Evolutionary conservation across 2,888 invertebrate genomes (phyloP), one percentile per base, ranked within the genome.

Genomic region (Ypsolopha scabrella): DNA sequence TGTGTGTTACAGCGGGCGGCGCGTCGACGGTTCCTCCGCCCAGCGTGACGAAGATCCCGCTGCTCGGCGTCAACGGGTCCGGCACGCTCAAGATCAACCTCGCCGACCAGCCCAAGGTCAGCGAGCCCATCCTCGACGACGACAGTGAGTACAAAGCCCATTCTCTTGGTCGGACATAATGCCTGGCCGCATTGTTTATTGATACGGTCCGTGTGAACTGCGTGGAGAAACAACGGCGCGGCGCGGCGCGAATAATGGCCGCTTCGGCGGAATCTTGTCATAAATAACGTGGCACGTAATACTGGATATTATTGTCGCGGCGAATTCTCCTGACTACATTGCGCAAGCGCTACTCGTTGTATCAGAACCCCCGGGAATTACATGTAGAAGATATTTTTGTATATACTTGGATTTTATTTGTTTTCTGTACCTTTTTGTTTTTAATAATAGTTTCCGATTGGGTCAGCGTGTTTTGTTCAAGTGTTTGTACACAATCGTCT

Each of bases 1-100:
- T n/a, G 34, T 38, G 46, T 46, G 41, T 50, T 52, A 9, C 53
- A 53, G 53, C 14, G 10, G 38, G 13, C 43, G 11, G 34, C 35
- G 35, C 11, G 48, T 9, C 38, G 36, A 41, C 50, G 6, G 53
- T 59, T 6, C 14, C 48, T 8, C 13, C 35, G 37, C 60, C 63
- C 4, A 59, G 65, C 2, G 78, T 77, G 51, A 75, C 80, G 1
- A 64, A 71, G 56, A 69, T 57, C n/a, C 79, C 80, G 2, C 61
- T 78, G 48, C 64, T 88, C 44, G 88, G 88, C 3, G 75, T 68
- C 41, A 87, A 89, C 60, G 88, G 88, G 1, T 69, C 82, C 3
- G 88, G 88, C 8, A 80, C 78, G 41, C 63, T 65, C 13, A 71
- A 66, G 52, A 61, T 64, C 10, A 70, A 76, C 55, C 49, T 61